Base-by-base conservation (phyloP, 2,888 invertebrate genomes). In the Cheilosia scutellata region DNA sequence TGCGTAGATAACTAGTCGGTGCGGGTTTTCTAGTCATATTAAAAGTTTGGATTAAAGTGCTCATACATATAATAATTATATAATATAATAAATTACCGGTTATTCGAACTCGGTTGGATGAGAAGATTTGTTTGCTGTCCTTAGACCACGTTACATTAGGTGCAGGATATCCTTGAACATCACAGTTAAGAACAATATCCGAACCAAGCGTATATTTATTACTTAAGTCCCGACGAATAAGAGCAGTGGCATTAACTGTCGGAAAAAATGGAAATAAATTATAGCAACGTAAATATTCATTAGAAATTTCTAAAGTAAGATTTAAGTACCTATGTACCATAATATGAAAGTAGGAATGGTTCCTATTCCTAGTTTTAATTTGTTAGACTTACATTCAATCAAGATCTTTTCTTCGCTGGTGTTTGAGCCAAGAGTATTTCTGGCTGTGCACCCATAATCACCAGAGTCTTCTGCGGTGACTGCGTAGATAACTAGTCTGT, bases 141-240 rank as follows among this genome's bases (percentile, higher is more conserved):
- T 97, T 97, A 91, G 94, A 96, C 98, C 98, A 98, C 78, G 94
- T 93, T 3, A 97, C 96, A 87, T 94, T 93, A 3, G 97, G 97
- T 71, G 93, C 92, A 0, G 97, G 97, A 92, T 95, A 95, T 4
- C 97, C 97, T 88, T 95, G 95, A 55, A 96, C 96, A 40, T 95
- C 94, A 90, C 97, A 98, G 13, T 94, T 94, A 83, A 98, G 93
- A 51, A 93, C 94, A 88, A 97, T 93, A 89, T 95, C 95, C 37
- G 94, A 93, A 77, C 96, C 96, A 53, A 94, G 93, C 2, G 94
- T 93, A 91, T 95, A 95, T 25, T 84, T 90, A 49, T 92, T 91
- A 42, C 90, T 89, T 1, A 90, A 89, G 60, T 93, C 93, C 78
- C 94, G 91, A 0, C 94, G 93, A 80, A 97, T 94, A 75, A 94